Base-by-base conservation (phyloP, 2,888 invertebrate genomes). In the Drosophila cracens region DNA sequence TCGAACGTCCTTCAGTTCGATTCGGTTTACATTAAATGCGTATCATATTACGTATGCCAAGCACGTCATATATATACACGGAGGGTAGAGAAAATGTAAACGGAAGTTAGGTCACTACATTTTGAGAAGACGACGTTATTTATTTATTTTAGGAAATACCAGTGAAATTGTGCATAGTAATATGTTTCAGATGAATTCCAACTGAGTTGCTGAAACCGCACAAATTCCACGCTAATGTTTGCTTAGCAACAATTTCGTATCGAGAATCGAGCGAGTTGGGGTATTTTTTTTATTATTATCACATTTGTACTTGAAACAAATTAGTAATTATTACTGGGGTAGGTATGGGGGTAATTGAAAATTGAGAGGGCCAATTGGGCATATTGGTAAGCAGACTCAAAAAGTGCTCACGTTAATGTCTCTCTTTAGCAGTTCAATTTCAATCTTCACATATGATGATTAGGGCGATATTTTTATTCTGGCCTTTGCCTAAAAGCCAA, bases 51-150 rank as follows among this genome's bases (percentile, higher is more conserved):
- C 74, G 77, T 68, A 84, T 69, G 65, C 69, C 48, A 64, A 61
- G 58, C 64, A 81, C 78, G 72, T 33, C 43, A 25, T 4, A 18
- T 18, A n/a, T 18, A 25, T 2, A 48, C n/a, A 29, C 7, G 0
- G 36, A 13, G 4, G 11, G 6, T 5, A 5, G 21, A 5, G 21
- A 43, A 21, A 5, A 21, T 4, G 21, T 11, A 43, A 86, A 58
- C 83, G 83, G 83, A 89, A 84, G 75, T 74, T 57, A 73, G 54
- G 59, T 66, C 70, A 69, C 67, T 78, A 75, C 63, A 69, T 63
- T 71, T 63, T 66, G 36, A 58, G 54, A 38, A 65, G 21, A 46
- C n/a, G 70, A 21, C 4, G 46, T 1, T 46, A 27, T 27, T 36
- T 57, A 60, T 54, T 71, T 51, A 51, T 40, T 59, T 38, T n/a